Base-by-base conservation (phyloP, 2,888 invertebrate species). In the Apodemia zela region DNA sequence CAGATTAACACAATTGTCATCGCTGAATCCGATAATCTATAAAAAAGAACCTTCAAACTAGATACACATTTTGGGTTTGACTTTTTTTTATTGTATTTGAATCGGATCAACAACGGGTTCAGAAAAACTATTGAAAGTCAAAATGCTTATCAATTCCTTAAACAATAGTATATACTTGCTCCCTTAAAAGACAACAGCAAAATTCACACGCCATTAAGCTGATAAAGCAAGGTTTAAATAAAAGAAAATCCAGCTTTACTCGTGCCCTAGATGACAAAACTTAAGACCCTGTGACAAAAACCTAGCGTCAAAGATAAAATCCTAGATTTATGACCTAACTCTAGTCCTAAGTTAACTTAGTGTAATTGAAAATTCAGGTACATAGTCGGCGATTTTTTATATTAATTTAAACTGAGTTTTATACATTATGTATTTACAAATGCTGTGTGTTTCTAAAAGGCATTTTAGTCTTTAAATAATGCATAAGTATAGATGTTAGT, bases 311-410 rank as follows among this genome's bases (percentile, higher is more conserved):
- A 81, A 82, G 79, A 81, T 85, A 84, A 77, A 81, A 82, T 81
- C 81, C 84, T 88, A 89, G 82, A 85, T 77, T 75, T 82, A 78
- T 76, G 75, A 79, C 78, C 85, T 88, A 87, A 84, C 75, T 73
- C 82, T 89, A 89, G 84, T 74, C 77, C 84, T 88, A 87, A 83
- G 80, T 77, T 85, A 78, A 81, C 87, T 86, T 86, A 89, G 80
- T 87, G 82, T 89, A 90, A 90, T 90, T 89, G 89, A 89, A 89
- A 76, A 79, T 81, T 90, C 90, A 90, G 90, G 90, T 90, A 90
- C 90, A 82, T 87, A 78, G 85, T 89, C 86, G 83, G 88, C 87
- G 85, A 42, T 15, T 83, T 21, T 74, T 75, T 72, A 71, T 72
- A 72, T 76, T 65, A 65, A 70, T 77, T 77, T 78, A 75, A 79